Conservation (phyloP, 2,113 vertebrate genomes). For the Nymphicus hollandicus region DNA sequence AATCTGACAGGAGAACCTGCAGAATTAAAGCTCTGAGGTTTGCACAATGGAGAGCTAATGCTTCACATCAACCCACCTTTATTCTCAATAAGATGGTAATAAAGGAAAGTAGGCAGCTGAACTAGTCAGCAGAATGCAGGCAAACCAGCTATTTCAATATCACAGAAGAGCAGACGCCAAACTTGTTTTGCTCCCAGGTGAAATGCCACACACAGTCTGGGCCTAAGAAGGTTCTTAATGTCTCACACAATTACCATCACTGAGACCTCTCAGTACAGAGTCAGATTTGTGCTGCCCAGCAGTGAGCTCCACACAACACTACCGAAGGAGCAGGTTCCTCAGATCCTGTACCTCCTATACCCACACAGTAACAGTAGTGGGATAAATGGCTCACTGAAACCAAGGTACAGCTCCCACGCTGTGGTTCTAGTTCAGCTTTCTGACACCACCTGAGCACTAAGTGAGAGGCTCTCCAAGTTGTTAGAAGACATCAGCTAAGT, state of each 20-base stretch:
- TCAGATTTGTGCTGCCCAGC: background rate
- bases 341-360: background rate
- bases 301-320: background rate
- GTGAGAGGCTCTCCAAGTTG: background rate
- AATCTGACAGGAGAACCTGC: background rate
- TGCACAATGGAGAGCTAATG: background rate
- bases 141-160: conserved; percentile 16
- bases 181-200: background rate
- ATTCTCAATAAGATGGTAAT: background rate
- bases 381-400: background rate
- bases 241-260: background rate
- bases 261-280: background rate
- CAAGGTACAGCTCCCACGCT: background rate
- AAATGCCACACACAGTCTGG: background rate
- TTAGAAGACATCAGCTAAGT: background rate
- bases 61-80: background rate
- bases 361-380: background rate
- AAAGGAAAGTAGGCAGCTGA: conserved; percentile 11
- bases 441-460: background rate
- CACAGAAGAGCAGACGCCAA: background rate
- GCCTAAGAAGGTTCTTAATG: background rate
- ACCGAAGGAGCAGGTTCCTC: background rate
- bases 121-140: background rate
- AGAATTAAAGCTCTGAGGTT: background rate
- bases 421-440: background rate